A percentile compares a stretch with the other conserved stretches of the same genome.
These are phyloP conservation scores for Aphelinus certus DNA, from an alignment of 1,140 invertebrate species.

Conservation along the genomic window DNA sequence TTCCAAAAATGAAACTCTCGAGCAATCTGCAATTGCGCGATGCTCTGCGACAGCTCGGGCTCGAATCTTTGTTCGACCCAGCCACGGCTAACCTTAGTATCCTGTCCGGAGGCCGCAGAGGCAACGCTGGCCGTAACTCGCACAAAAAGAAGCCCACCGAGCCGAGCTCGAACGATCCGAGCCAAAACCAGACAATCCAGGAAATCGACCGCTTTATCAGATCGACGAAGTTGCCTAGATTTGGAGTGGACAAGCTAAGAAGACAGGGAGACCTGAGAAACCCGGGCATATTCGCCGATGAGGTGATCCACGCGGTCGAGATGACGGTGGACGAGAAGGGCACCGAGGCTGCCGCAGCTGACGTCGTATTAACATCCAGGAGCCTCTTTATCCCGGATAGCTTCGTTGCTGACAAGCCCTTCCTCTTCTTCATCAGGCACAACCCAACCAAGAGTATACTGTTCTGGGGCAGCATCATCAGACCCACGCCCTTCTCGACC, in stretches of 20 bases:
- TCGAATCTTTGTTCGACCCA: slow-evolving; percentile 71
- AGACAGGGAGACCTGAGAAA: slow-evolving; percentile 56
- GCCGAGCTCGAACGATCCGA: slow-evolving; percentile 47
- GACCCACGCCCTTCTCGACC: slow-evolving; percentile 56
- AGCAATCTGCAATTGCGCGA: slow-evolving; percentile 66
- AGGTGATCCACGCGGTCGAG: slow-evolving; percentile 74
- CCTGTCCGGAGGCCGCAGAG: slow-evolving; percentile 62
- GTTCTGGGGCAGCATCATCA: slow-evolving; percentile 76
- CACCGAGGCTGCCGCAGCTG: slow-evolving; percentile 76
- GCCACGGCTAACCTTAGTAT: slow-evolving; percentile 67
- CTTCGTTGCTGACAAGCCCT: slow-evolving; percentile 78
- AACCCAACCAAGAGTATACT: slow-evolving; percentile 71
- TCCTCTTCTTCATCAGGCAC: slow-evolving; percentile 81
- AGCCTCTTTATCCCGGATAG: slow-evolving; percentile 63
- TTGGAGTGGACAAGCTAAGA: slow-evolving; percentile 56
- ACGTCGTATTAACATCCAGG: slow-evolving; percentile 66
- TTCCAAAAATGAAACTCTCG: slow-evolving; percentile 77
- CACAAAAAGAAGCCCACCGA: slow-evolving; percentile 37
- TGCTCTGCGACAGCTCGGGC: slow-evolving; percentile 67
- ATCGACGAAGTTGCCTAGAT: slow-evolving; percentile 46
- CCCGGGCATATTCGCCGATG: slow-evolving; percentile 70
- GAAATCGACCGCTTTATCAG: slow-evolving; percentile 53
- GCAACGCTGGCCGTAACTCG: background rate
- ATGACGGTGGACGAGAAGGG: slow-evolving; percentile 77
- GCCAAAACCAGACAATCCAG: background rate